phyloP scores from a whole-genome alignment of 2,888 invertebrate genomes.

The Cephus runcator region DNA sequence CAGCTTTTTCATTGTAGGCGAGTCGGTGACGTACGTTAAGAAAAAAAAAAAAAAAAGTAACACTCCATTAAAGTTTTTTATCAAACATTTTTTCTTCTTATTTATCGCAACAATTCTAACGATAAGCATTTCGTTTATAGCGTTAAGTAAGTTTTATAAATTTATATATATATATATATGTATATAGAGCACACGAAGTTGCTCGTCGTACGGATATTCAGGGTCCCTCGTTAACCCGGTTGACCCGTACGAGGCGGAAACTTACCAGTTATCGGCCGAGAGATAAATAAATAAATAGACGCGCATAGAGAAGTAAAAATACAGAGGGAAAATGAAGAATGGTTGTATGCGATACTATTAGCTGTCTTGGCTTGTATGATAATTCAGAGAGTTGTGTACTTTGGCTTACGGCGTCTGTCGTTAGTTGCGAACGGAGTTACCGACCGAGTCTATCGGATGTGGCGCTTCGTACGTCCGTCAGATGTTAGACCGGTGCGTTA shows the following conservation, averaged over 20 bases:
- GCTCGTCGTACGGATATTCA: not conserved
- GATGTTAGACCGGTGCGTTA: not conserved
- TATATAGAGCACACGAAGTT: too few species aligned
- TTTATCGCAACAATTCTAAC: too few species aligned
- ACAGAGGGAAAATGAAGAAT: not conserved
- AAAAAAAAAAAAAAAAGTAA: not conserved
- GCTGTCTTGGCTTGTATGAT: not conserved
- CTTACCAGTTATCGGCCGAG: slow-evolving; percentile 19
- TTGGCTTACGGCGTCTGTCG: not conserved
- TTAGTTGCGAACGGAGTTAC: not conserved
- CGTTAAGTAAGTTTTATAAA: too few species aligned
- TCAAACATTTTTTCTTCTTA: not conserved
- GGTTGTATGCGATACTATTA: not conserved
- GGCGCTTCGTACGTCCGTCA: not conserved
- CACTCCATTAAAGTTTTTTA: not conserved
- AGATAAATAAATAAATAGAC: not conserved
- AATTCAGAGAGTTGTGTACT: not conserved
- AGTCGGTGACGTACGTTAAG: not conserved
- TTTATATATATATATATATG: too few species aligned
- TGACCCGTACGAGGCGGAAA: slow-evolving; percentile 18
- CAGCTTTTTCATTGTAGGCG: not conserved
- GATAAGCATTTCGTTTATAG: too few species aligned
- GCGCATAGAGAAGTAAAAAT: not conserved
- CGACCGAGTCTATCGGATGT: not conserved
- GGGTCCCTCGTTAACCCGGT: slow-evolving; percentile 23